Evolutionary conservation across 2,797 vertebrate species (phyloP).

Genomic region (Poecilia velifera): DNA sequence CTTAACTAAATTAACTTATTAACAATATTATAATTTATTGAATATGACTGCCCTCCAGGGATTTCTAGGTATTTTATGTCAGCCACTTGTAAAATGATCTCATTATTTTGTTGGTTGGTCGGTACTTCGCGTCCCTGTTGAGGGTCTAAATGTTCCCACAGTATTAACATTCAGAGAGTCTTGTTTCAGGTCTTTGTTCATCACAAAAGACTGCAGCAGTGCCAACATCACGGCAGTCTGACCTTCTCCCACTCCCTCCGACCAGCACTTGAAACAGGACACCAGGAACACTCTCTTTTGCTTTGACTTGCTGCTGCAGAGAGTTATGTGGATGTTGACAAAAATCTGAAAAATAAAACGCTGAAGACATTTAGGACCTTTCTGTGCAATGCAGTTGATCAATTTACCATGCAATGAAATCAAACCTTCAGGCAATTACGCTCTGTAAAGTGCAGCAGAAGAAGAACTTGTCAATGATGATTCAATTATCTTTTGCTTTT

Average conservation of each 20-base stretch:
- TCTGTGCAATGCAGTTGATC: conserved; percentile 7
- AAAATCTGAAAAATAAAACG: neutral
- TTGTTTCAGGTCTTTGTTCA: neutral
- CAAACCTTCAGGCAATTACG: conserved; percentile 6
- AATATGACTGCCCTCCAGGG: neutral
- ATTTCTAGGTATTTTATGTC: neutral
- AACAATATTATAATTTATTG: neutral
- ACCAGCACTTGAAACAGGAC: neutral
- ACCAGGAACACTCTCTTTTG: neutral
- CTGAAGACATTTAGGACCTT: neutral
- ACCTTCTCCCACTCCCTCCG: neutral
- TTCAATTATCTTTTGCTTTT: conserved; percentile 17
- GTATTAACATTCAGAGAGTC: neutral
- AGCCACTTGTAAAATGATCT: neutral
- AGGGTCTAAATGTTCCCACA: conserved; percentile 1
- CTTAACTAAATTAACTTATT: neutral
- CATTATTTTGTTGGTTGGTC: neutral
- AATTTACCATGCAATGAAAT: conserved; percentile 25
- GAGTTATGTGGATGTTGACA: neutral
- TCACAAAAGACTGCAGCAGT: neutral
- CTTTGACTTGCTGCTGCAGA: neutral
- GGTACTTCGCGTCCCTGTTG: neutral
- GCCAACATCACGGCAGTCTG: neutral
- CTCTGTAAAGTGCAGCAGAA: conserved; percentile 8
- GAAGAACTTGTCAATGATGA: neutral